Conservation (phyloP, 2,797 vertebrate species). For the Sebastolobus altivelis region DNA sequence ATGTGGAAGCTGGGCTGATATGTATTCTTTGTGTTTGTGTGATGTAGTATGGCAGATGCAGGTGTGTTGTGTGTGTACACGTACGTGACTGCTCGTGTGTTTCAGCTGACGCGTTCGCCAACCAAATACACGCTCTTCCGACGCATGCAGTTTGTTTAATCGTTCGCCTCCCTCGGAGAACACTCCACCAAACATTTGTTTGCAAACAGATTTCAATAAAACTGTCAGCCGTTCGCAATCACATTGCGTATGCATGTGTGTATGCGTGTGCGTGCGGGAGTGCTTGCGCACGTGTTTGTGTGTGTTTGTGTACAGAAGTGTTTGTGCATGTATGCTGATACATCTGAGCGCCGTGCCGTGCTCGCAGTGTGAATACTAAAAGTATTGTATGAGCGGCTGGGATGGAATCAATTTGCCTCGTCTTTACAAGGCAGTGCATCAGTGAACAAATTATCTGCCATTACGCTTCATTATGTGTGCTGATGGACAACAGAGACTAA, state of each 20-base stretch:
- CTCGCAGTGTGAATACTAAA: slow-evolving; percentile 52
- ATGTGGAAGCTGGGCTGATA: background rate
- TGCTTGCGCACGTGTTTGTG: slow-evolving; percentile 29
- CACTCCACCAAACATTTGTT: slow-evolving; percentile 65
- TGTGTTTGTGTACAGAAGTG: slow-evolving; percentile 45
- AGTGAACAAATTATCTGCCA: slow-evolving; percentile 76
- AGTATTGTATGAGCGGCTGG: slow-evolving; percentile 45
- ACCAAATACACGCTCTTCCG: slow-evolving; percentile 42
- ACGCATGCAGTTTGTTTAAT: slow-evolving; percentile 61
- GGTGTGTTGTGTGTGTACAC: slow-evolving; percentile 24
- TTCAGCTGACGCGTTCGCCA: slow-evolving; percentile 26
- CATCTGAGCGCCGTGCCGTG: background rate
- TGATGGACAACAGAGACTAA: slow-evolving; percentile 71
- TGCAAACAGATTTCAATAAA: slow-evolving; percentile 69
- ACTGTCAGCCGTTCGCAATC: slow-evolving; percentile 48
- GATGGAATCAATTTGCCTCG: slow-evolving; percentile 67
- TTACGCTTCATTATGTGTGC: slow-evolving; percentile 78
- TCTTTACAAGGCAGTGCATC: slow-evolving; percentile 76
- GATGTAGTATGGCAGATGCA: slow-evolving; percentile 13
- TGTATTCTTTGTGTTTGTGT: slow-evolving; percentile 15
- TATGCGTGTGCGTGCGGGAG: slow-evolving; percentile 1
- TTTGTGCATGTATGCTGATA: slow-evolving; percentile 36
- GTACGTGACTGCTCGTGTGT: slow-evolving; percentile 30
- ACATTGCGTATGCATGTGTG: slow-evolving; percentile 38
- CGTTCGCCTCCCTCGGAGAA: slow-evolving; percentile 60